These are phyloP conservation scores for Pagrus major DNA, from an alignment of 2,113 vertebrate genomes.

Conservation along the genomic window DNA sequence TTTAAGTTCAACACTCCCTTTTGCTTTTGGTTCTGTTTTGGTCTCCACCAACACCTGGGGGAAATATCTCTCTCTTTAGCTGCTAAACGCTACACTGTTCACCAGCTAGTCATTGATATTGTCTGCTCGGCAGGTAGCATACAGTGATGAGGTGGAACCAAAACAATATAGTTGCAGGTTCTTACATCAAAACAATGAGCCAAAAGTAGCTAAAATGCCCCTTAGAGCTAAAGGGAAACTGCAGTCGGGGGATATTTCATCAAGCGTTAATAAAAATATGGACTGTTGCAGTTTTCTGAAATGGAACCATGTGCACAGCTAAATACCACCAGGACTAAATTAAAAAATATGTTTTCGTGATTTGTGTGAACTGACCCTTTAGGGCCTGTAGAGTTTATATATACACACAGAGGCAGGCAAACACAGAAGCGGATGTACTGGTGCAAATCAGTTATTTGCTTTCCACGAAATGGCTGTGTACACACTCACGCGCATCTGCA, in stretches of 20 bases:
- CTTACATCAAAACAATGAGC: neutral
- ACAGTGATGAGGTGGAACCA: neutral
- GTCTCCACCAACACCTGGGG: neutral
- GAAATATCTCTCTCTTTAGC: neutral
- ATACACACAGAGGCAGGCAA: conserved; percentile 52
- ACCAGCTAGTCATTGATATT: neutral
- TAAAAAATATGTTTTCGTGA: neutral
- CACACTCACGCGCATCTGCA: conserved; percentile 52
- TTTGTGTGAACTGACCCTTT: conserved; percentile 29
- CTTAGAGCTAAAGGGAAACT: neutral
- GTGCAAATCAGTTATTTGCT: conserved; percentile 82
- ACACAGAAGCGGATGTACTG: conserved; percentile 78
- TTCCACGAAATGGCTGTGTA: conserved; percentile 74
- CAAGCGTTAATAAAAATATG: neutral
- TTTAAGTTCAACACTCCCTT: neutral
- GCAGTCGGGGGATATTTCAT: neutral
- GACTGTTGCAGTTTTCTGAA: neutral
- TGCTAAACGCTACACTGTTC: neutral
- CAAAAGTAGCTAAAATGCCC: neutral
- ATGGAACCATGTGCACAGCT: neutral
- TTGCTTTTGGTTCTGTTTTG: neutral
- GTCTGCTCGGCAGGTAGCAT: neutral
- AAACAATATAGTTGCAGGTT: neutral
- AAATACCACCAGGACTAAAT: neutral
- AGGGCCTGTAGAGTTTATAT: conserved; percentile 36